Percentiles rank a stretch among this genome's conserved stretches.
phyloP scores from a whole-genome alignment of 92 coral and sea anemone species.

The Siderastrea radians region DNA sequence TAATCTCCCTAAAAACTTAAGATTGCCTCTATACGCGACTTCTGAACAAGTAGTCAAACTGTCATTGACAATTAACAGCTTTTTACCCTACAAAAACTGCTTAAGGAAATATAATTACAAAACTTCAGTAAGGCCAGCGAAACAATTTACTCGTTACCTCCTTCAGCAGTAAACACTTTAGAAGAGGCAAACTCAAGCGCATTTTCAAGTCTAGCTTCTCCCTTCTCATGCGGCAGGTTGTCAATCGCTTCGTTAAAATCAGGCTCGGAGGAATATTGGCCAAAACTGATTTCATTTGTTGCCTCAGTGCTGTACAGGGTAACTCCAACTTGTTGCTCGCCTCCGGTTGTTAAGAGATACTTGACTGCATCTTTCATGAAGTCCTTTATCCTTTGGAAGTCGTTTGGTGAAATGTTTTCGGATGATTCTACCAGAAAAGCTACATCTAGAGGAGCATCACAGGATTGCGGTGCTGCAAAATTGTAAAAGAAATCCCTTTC shows the following conservation, averaged over 20 bases:
- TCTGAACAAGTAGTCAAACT: too few relatives aligned
- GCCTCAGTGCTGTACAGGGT: conserved; percentile 69
- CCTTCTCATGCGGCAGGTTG: conserved; percentile 33
- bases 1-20: too few relatives aligned
- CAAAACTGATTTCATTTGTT: conserved; percentile 29
- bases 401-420: conserved; percentile 49
- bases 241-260: conserved; percentile 19
- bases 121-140: not conserved
- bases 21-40: too few relatives aligned
- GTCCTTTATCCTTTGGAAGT: conserved; percentile 68
- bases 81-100: not conserved
- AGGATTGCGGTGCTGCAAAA: conserved; percentile 28
- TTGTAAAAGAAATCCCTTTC: not conserved
- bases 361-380: conserved; percentile 61
- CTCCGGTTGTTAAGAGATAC: conserved; percentile 46
- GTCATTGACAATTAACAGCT: not conserved
- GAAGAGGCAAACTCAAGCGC: conserved; percentile 36
- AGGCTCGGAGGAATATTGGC: conserved; percentile 34
- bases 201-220: not conserved
- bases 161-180: conserved; percentile 35
- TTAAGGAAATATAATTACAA: too few relatives aligned
- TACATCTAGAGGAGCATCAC: conserved; percentile 56
- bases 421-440: conserved; percentile 87
- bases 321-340: conserved; percentile 65
- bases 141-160: not conserved